A percentile compares a stretch with the other conserved stretches of the same genome.
Conservation (phyloP, 1,140 invertebrate species). For the Aphelinus certus region DNA sequence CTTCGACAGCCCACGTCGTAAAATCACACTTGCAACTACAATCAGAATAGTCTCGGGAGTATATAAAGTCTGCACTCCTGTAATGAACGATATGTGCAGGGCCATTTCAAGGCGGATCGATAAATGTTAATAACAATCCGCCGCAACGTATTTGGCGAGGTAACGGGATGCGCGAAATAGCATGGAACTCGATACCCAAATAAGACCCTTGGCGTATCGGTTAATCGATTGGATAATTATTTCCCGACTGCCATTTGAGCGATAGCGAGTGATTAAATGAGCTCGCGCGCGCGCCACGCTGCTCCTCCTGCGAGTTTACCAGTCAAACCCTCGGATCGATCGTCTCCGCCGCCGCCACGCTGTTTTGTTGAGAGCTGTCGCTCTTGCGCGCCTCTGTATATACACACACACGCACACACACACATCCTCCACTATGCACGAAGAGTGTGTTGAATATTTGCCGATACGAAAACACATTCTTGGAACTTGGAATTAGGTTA, state of each 20-base stretch:
- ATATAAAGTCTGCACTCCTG: no score
- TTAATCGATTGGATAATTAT: constrained; percentile 37
- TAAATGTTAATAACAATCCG: no score
- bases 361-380: neutral
- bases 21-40: no score
- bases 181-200: no score
- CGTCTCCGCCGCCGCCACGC: neutral
- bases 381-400: neutral
- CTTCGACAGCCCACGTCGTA: no score
- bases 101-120: no score
- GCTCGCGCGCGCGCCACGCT: neutral
- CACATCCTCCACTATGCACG: neutral
- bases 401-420: neutral
- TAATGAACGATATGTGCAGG: no score
- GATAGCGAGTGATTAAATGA: constrained; percentile 24
- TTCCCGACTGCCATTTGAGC: constrained; percentile 6
- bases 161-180: no score
- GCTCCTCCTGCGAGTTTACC: neutral
- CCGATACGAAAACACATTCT: no score
- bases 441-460: neutral
- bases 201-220: neutral
- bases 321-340: constrained; percentile 21
- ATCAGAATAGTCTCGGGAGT: no score
- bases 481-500: no score
- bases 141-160: no score